Evolutionary conservation across 2,113 vertebrate species (phyloP), one percentile per base, ranked within the genome.

Genomic region (Paedocypris sp.): DNA sequence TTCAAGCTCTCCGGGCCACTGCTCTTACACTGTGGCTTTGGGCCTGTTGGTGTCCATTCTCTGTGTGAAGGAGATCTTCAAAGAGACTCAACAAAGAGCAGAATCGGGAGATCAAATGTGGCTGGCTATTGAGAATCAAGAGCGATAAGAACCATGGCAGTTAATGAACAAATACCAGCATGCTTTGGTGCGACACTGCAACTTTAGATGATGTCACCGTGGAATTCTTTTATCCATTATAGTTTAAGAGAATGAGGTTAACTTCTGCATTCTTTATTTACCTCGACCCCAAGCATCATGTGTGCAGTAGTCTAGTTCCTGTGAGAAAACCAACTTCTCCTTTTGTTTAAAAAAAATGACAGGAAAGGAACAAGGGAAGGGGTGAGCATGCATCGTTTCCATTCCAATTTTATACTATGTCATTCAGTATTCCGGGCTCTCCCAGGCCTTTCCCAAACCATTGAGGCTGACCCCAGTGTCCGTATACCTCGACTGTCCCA

Each of bases 371-470:
- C 33, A 68, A 60, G 66, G 35, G 31, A 71, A 57, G 73, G 77
- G 69, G 47, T 8, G 67, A 3, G 60, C n/a, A 19, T 56, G 50
- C 38, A 33, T 75, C 69, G 77, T 69, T 77, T 85, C 85, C 84
- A 82, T 79, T 80, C 78, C 77, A 77, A 77, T 84, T 86, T 80
- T 83, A 82, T 79, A 73, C 62, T 11, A 41, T 22, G 49, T 68
- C 50, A 46, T 52, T 71, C 56, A 43, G 26, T 38, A 49, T 47
- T 48, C 38, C 28, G 47, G 75, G 64, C 67, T 74, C 69, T 74
- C 71, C 60, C 41, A 75, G 73, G 72, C 66, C 36, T 75, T 85
- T 83, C 81, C 79, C 82, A 85, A 78, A 77, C 76, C 73, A 79
- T 74, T 62, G 60, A 73, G 70, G 46, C 71, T 80, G 82, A 82